Evolutionary conservation across 2,113 vertebrate genomes (phyloP).

Genomic region (Pongo pygmaeus): DNA sequence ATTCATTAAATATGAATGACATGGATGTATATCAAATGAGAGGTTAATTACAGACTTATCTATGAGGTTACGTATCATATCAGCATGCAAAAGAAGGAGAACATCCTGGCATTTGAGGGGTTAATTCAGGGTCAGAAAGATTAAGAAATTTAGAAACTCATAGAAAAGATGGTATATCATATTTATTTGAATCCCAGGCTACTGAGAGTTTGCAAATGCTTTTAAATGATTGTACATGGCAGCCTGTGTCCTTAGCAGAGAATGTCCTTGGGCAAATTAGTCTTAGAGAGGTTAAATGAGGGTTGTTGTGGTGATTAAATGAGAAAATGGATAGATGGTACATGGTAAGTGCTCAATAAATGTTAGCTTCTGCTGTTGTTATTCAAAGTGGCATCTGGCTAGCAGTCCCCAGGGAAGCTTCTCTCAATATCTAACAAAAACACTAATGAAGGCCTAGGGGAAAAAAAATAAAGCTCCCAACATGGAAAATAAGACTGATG

Average conservation of each 20-base stretch:
- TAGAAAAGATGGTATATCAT: not conserved
- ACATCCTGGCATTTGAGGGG: constrained; percentile 24
- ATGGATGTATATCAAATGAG: not conserved
- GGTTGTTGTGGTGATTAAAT: constrained; percentile 54
- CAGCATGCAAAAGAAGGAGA: not conserved
- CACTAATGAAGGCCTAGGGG: constrained; percentile 11
- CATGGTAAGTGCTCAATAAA: constrained; percentile 65
- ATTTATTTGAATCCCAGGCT: constrained; percentile 48
- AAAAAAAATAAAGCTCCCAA: not conserved
- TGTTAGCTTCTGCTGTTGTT: constrained; percentile 49
- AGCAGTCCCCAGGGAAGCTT: constrained; percentile 29
- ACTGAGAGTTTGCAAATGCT: constrained; percentile 10
- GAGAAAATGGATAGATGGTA: constrained; percentile 58
- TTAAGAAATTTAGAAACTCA: constrained; percentile 24
- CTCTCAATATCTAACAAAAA: constrained; percentile 45
- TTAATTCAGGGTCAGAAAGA: not conserved
- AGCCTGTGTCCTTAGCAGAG: constrained; percentile 10
- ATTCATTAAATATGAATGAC: not conserved
- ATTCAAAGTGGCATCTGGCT: constrained; percentile 60
- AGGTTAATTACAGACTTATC: constrained; percentile 45
- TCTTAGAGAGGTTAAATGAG: constrained; percentile 55
- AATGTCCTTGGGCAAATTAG: constrained; percentile 53
- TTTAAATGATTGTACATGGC: constrained; percentile 13
- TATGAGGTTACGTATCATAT: constrained; percentile 31
- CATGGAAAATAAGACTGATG: constrained; percentile 45